A percentile compares a stretch with the other conserved stretches of the same genome.
Conservation (phyloP, 2,113 vertebrate species). For the Lethenteron reissneri region DNA sequence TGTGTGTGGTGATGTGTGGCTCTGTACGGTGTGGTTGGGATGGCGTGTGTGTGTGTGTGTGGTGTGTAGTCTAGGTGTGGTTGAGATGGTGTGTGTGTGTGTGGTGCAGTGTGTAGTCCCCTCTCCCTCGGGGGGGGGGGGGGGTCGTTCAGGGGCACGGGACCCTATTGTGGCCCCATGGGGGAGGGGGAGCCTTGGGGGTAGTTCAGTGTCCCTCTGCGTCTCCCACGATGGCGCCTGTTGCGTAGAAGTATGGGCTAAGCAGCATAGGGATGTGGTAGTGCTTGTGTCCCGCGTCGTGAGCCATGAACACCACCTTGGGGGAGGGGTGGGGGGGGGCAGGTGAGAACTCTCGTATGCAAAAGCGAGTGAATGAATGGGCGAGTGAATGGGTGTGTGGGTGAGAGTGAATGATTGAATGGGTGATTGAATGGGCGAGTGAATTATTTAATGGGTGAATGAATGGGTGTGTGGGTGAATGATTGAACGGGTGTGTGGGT, state of each 20-base stretch:
- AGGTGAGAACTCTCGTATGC: neutral
- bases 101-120: no score
- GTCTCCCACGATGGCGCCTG: neutral
- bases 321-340: neutral
- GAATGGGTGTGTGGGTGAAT: neutral
- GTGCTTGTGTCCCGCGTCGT: neutral
- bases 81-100: no score
- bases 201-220: neutral
- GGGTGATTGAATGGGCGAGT: neutral
- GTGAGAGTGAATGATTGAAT: neutral
- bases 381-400: neutral
- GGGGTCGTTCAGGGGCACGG: no score
- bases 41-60: no score
- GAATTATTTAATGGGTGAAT: no score
- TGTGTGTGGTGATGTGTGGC: no score
- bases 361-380: neutral
- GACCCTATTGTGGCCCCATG: no score
- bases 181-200: no score
- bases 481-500: neutral
- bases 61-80: no score
- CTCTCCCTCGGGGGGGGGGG: no score
- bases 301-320: neutral
- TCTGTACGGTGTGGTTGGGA: no score
- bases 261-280: neutral
- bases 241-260: neutral